Percentiles rank a stretch among this genome's conserved stretches.
Conservation (phyloP, 2,797 vertebrate species). For the Epinephelus awoara region DNA sequence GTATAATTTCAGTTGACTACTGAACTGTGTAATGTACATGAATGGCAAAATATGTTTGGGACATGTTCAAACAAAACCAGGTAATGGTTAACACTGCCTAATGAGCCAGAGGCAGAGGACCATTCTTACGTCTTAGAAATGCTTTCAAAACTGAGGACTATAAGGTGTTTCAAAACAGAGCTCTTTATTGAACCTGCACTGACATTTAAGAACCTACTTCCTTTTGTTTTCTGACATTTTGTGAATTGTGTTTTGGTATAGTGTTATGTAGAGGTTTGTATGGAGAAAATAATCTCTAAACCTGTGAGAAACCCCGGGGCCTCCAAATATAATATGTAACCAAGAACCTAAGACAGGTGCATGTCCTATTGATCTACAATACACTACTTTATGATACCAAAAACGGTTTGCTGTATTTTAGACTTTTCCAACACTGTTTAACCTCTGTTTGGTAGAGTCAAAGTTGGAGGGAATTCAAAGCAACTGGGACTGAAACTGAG, state of each 20-base stretch:
- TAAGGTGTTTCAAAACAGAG: background rate
- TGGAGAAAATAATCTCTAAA: background rate
- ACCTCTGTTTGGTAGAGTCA: too few species aligned
- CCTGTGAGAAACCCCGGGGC: background rate
- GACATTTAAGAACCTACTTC: background rate
- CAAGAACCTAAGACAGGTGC: background rate
- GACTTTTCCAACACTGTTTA: background rate
- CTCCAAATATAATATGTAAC: background rate
- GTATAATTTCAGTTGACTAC: background rate
- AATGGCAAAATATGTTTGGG: background rate
- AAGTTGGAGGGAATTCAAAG: background rate
- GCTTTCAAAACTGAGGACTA: background rate
- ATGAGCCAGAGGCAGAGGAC: background rate
- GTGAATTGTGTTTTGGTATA: background rate
- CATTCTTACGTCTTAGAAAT: background rate
- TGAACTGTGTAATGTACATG: background rate
- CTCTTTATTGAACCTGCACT: background rate
- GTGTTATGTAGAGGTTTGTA: background rate
- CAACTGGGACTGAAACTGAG: background rate
- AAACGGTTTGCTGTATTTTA: background rate
- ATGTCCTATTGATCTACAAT: background rate
- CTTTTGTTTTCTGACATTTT: background rate
- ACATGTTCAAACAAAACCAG: slow-evolving; percentile 1
- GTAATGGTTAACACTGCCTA: background rate
- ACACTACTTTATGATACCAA: background rate